Evolutionary conservation across 1,140 invertebrate species (phyloP).

Genomic region (Cotesia vestalis): DNA sequence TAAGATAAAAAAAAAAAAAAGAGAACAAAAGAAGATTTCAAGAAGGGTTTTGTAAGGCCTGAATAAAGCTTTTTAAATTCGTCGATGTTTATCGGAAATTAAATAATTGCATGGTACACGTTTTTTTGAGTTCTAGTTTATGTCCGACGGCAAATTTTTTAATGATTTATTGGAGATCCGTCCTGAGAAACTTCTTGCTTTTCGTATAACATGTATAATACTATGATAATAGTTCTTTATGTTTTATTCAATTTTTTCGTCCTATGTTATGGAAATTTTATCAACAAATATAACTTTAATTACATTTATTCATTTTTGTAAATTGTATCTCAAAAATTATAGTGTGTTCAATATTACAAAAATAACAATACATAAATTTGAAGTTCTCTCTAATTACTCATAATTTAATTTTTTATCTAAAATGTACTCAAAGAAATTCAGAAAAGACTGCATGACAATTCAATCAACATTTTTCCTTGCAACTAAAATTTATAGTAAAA

Average conservation of each 20-base stretch:
- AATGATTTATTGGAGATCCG: slow-evolving; percentile 9
- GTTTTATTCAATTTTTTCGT: slow-evolving; percentile 12
- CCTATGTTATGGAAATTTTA: not conserved
- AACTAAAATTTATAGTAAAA: too few species aligned
- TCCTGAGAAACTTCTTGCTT: not conserved
- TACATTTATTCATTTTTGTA: too few species aligned
- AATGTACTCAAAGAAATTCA: too few species aligned
- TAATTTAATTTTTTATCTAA: too few species aligned
- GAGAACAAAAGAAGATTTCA: slow-evolving; percentile 3
- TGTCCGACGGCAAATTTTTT: slow-evolving; percentile 2
- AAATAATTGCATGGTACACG: slow-evolving; percentile 30
- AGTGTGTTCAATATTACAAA: too few species aligned
- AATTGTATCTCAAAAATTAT: too few species aligned
- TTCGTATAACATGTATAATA: not conserved
- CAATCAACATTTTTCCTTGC: too few species aligned
- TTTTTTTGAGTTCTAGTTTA: slow-evolving; percentile 9
- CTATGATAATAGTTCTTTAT: slow-evolving; percentile 1
- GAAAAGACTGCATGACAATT: too few species aligned
- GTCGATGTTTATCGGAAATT: slow-evolving; percentile 30
- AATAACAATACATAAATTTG: too few species aligned
- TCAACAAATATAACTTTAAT: too few species aligned
- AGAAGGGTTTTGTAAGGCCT: slow-evolving; percentile 4
- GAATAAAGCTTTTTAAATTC: slow-evolving; percentile 23
- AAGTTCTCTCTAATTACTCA: too few species aligned
- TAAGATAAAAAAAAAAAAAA: slow-evolving; percentile 10